Percentiles rank a stretch among this genome's conserved stretches.
Evolutionary conservation across 2,113 vertebrate genomes (phyloP).

Genomic region (Neolamprologus fasciatus): DNA sequence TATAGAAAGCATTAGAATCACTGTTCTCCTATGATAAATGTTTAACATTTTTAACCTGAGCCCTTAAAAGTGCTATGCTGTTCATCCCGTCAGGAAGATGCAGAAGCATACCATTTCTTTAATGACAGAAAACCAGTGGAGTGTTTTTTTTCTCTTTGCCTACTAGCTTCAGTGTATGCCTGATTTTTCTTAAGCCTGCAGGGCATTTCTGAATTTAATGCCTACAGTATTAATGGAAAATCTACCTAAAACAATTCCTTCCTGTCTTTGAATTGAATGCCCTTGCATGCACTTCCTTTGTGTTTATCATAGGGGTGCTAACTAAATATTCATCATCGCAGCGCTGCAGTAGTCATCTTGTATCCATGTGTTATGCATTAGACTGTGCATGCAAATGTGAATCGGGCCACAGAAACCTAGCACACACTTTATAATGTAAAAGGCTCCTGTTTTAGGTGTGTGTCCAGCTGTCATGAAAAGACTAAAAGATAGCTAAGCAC

Average conservation of each 20-base stretch:
- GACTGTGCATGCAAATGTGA: not conserved
- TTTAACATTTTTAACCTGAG: slow-evolving; percentile 1
- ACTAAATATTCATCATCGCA: not conserved
- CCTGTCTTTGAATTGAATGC: not conserved
- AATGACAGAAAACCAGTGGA: not conserved
- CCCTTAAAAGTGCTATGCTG: not conserved
- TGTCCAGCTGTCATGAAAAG: not conserved
- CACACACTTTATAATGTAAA: not conserved
- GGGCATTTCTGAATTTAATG: not conserved
- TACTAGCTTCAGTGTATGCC: not conserved
- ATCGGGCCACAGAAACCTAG: not conserved
- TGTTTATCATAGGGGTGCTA: not conserved
- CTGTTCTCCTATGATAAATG: not conserved
- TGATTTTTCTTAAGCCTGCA: not conserved
- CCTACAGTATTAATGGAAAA: not conserved
- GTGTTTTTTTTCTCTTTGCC: not conserved
- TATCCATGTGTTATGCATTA: not conserved
- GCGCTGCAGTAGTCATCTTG: not conserved
- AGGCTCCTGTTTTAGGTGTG: not conserved
- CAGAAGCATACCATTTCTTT: not conserved
- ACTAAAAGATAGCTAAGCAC: not conserved
- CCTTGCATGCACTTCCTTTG: not conserved
- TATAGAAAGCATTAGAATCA: not conserved
- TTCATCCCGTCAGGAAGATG: not conserved
- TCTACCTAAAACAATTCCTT: not conserved